These are phyloP conservation scores for Periparus ater DNA, from an alignment of 2,797 vertebrate genomes.

Conservation along the genomic window DNA sequence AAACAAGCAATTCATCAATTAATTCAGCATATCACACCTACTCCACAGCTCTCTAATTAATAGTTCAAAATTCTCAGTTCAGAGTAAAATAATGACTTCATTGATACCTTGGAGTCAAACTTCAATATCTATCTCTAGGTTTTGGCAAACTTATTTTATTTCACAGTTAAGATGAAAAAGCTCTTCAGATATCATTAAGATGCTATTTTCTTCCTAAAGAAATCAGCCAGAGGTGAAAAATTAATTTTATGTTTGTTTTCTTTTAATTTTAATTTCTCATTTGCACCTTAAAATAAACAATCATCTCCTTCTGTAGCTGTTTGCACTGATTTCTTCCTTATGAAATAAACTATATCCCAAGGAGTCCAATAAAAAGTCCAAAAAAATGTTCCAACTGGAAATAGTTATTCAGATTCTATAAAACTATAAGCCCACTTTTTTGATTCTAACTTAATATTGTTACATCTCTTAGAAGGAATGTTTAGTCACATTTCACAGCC, in stretches of 20 bases:
- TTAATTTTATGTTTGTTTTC: background rate
- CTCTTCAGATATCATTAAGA: background rate
- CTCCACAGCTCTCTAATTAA: background rate
- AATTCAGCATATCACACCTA: conserved; percentile 19
- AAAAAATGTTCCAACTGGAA: background rate
- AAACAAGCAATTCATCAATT: conserved; percentile 60
- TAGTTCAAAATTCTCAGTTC: background rate
- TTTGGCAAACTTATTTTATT: background rate
- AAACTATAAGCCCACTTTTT: background rate
- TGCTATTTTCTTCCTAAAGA: background rate
- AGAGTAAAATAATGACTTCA: background rate
- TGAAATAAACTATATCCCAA: background rate
- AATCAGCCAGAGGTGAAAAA: background rate
- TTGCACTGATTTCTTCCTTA: background rate
- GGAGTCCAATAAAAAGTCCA: background rate
- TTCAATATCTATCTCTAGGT: background rate
- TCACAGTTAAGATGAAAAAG: background rate
- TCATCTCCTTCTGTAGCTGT: background rate
- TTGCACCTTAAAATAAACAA: background rate
- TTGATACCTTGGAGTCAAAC: background rate
- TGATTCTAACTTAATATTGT: background rate
- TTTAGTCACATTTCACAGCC: background rate
- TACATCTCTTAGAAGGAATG: background rate
- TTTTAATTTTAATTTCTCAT: background rate
- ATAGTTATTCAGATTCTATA: background rate